Evolutionary conservation across 2,113 vertebrate species (phyloP), one percentile per base, ranked within the genome.

Genomic region (Grammomys surdaster): DNA sequence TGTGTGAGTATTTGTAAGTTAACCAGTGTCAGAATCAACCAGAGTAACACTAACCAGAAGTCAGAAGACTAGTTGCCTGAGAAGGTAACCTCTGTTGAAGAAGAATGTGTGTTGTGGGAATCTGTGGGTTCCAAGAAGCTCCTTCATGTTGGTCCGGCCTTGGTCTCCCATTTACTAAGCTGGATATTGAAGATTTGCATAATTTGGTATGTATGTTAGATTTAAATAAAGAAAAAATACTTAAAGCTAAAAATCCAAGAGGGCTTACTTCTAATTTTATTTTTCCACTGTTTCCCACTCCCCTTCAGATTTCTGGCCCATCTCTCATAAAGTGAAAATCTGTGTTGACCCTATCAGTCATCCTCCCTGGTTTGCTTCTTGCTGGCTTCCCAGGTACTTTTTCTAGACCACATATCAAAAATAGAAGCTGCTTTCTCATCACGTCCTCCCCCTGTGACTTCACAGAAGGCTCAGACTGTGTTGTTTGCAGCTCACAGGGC

Each of bases 401-500:
- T 92, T 85, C 85, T 89, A 86, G 77, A 96, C 72, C 56, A 92
- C 20, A 31, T 40, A 91, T 93, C 40, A 94, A 93, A 97, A 97
- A 96, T 95, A 97, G 96, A 95, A 97, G 54, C 51, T 94, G 86
- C 82, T 48, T 96, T 94, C 86, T 91, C 93, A 89, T 95, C 92
- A 78, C 48, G 82, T 96, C 93, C 88, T 89, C 73, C 51, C 54
- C 8, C 36, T 67, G 43, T 91, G 85, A 93, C 77, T 89, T 78
- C 86, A 93, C 54, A 63, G 81, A 92, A 92, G 75, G 65, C 70
- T 86, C 60, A 63, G 81, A 48, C 43, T 78, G 46, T 77, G 43
- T 16, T 60, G 9, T 88, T 69, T 67, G 80, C 26, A 65, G 69
- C 40, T 78, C 63, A 48, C 54, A 91, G 84, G 17, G 82, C n/a